Base-by-base conservation (phyloP, 2,797 vertebrate genomes). In the Mareca penelope region DNA sequence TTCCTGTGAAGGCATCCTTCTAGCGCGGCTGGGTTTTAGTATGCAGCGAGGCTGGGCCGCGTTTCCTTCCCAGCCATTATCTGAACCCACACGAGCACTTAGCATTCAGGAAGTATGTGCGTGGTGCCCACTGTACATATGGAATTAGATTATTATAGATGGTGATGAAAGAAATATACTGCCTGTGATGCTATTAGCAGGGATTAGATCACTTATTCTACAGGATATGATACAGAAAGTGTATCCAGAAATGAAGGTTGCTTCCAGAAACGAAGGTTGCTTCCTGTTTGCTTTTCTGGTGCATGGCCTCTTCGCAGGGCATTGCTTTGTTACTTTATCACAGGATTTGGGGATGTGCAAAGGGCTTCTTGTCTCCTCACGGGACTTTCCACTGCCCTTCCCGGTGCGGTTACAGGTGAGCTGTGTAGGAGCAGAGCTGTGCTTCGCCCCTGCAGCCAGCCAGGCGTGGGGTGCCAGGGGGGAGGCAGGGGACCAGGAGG, bases 311-410 rank as follows among this genome's bases (percentile, higher is more conserved):
- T 12, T 15, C 2, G 17, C 60, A 3, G 61, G 17, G 31, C 53
- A 31, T 16, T 4, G 42, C 28, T 46, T 15, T 0, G 0, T 6
- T 28, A 12, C 4, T 21, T 31, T 10, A 0, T 24, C 28, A 14
- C 8, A 19, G 42, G 23, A 19, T 1, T 46, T 22, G 7, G 42
- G 17, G 12, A 3, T 44, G 24, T 59, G 71, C n/a, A 10, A 1
- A 8, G 80, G 23, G 50, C 44, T 48, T 82, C 31, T 0, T 3
- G 15, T 6, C 37, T 33, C 35, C 42, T 50, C 2, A 1, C 15
- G 2, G 3, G 68, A 2, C 9, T 19, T 28, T 10, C 8, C 64
- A 4, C 0, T 3, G 0, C 23, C 29, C 21, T 31, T 55, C 52
- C 23, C 28, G 0, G 1, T 2, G 64, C 16, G 0, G 23, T 8